Evolutionary conservation across 2,888 invertebrate species (phyloP), one percentile per base, ranked within the genome.

Genomic region (Eupeodes luniger): DNA sequence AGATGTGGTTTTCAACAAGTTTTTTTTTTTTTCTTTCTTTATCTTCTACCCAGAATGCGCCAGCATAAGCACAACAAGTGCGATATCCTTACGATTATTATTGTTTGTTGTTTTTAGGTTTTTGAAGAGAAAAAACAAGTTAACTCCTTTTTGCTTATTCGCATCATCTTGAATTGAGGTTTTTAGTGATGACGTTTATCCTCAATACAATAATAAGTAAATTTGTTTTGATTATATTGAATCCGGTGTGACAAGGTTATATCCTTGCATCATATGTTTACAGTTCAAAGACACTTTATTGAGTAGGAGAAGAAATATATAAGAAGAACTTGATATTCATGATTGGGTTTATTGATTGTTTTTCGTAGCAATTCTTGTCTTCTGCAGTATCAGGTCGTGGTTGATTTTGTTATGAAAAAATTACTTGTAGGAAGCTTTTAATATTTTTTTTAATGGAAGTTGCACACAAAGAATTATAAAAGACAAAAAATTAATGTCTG

Each of bases 81-180:
- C 76, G 61, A 80, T 87, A 80, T 87, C 87, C 87, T 87, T 87
- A 72, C 62, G 81, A 81, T 80, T 79, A 81, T 80, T 79, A 40
- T 40, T 40, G 74, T 69, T 78, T 67, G n/a, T 70, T 69, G 51
- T 70, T 69, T 6, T 40, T 1, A 40, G 59, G 75, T 76, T 70
- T 70, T 27, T 2, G 27, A 27, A 27, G 27, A 27, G 3, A 67
- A 34, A 34, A 82, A 82, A 86, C 85, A 74, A 27, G 81, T 86
- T 81, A 69, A 34, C 64, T 76, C 75, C 79, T 67, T 69, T 19
- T 81, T 40, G 36, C n/a, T 47, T 5, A 0, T 40, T 40, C 40
- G 57, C 6, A 40, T 55, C 12, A 69, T 49, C 53, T 69, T 19
- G 27, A 40, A 47, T 72, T 67, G 67, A 67, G 27, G n/a, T 47